Percentiles rank a stretch among this genome's conserved stretches.
phyloP scores from a whole-genome alignment of 2,113 vertebrate genomes.

The sheep (Ovis aries) region ARS-UI_Ramb_v3.0 NC_056059.1:77642001-77642500 shows the following conservation, averaged over 20 bases:
- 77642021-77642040: not conserved
- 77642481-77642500: accelerated
- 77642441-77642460: constrained; percentile 48
- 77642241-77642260: constrained; percentile 64
- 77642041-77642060: not conserved
- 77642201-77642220: constrained; percentile 64
- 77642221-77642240: constrained; percentile 77
- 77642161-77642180: not conserved
- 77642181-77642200: not conserved
- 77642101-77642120: not conserved
- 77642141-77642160: constrained; percentile 46
- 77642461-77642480: not conserved
- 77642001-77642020: not conserved
- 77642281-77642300: constrained; percentile 78
- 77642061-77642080: not conserved
- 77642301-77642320: constrained; percentile 69
- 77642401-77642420: constrained; percentile 75
- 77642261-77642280: constrained; percentile 72
- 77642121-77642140: not conserved
- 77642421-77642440: constrained; percentile 52
- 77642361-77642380: constrained; percentile 76
- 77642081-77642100: not conserved
- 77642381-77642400: constrained; percentile 75
- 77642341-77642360: constrained; percentile 79
- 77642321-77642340: constrained; percentile 72